phyloP scores from a whole-genome alignment of 23 tunicate species.

The Halocynthia roretzi region DNA sequence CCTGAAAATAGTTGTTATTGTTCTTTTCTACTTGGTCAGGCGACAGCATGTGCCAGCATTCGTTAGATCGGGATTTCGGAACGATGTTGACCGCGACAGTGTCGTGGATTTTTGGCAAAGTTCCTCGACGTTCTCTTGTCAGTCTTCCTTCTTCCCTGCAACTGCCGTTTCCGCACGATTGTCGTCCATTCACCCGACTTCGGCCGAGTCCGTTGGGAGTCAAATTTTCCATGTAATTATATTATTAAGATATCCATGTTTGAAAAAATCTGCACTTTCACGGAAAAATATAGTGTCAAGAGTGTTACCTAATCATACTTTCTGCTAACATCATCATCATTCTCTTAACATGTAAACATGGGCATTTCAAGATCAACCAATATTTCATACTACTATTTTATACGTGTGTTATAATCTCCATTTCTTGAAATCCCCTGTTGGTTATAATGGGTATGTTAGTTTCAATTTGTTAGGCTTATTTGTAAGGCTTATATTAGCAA shows the following conservation, averaged over 20 bases:
- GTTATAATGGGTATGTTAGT: no score
- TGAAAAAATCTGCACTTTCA: not conserved
- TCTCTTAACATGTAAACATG: no score
- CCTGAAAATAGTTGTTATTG: not conserved
- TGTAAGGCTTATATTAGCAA: no score
- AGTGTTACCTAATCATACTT: no score
- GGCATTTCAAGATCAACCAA: no score
- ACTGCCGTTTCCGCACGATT: not conserved
- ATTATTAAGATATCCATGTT: not conserved
- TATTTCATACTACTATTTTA: no score
- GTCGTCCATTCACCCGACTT: not conserved
- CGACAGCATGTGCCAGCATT: not conserved
- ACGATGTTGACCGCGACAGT: not conserved
- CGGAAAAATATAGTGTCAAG: not conserved
- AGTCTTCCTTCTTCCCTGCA: not conserved
- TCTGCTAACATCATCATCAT: no score
- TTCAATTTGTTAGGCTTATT: no score
- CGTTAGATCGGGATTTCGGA: not conserved
- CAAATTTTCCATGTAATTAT: not conserved
- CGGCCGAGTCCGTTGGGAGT: slow-evolving; percentile 1
- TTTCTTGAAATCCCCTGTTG: no score
- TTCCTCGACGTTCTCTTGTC: not conserved
- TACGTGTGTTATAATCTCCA: no score
- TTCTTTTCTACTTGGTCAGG: not conserved
- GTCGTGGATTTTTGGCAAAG: not conserved